These are phyloP conservation scores for Aurelia aurita complex sp. Pacific DNA, from an alignment of 30 jellyfish, hydroid and myxozoan genomes.

Conservation along the genomic window DNA sequence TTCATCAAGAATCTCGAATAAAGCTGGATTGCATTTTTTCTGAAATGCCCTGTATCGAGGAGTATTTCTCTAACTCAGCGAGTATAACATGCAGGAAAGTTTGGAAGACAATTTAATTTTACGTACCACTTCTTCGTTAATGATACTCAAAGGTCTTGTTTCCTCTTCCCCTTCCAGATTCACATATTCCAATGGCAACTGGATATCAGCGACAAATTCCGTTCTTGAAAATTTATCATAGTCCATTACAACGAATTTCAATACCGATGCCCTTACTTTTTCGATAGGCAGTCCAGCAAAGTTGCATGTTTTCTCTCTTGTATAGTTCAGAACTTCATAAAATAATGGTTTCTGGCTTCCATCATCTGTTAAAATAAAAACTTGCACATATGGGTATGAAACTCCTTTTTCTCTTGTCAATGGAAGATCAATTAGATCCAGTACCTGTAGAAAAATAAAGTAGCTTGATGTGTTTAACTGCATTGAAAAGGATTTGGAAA, in stretches of 20 bases:
- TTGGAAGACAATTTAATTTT: too few relatives aligned
- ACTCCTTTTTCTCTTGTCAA: conserved; percentile 87
- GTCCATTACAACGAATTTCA: conserved; percentile 84
- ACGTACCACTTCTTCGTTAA: conserved; percentile 30
- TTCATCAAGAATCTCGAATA: too few relatives aligned
- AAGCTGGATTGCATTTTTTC: too few relatives aligned
- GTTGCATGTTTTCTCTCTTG: conserved; percentile 80
- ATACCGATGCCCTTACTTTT: conserved; percentile 46
- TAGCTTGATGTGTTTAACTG: too few relatives aligned
- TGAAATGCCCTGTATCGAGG: too few relatives aligned
- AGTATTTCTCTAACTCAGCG: too few relatives aligned
- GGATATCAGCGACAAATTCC: conserved; percentile 90
- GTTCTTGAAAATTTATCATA: conserved; percentile 90
- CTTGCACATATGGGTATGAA: conserved; percentile 89
- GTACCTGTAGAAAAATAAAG: conserved; percentile 35
- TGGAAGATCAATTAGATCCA: conserved; percentile 85
- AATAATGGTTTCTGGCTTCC: conserved; percentile 42
- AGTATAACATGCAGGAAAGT: too few relatives aligned
- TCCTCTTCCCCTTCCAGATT: conserved; percentile 79
- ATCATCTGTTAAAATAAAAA: conserved; percentile 57
- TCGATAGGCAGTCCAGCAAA: conserved; percentile 63
- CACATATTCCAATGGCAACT: conserved; percentile 71
- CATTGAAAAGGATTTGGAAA: too few relatives aligned
- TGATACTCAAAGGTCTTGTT: conserved; percentile 50
- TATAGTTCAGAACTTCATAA: conserved; percentile 71